A percentile compares a stretch with the other conserved stretches of the same genome.
phyloP scores from a whole-genome alignment of 2,888 invertebrate genomes.

The Diploptera punctata region DNA sequence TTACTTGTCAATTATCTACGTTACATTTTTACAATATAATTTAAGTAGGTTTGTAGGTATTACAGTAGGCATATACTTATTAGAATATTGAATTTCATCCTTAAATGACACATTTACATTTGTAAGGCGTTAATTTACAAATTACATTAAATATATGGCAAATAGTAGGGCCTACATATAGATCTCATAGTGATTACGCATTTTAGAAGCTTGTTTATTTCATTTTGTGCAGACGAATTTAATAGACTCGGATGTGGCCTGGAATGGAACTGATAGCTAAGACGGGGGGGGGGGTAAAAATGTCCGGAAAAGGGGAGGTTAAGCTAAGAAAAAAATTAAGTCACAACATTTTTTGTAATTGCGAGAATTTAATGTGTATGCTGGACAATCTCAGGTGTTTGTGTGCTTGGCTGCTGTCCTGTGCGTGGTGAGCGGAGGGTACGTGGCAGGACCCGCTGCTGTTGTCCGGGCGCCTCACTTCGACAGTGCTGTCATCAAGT shows the following conservation, averaged over 20 bases:
- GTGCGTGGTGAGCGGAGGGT: slow-evolving; percentile 40
- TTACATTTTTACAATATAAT: no score
- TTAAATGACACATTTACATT: no score
- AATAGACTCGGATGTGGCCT: background rate
- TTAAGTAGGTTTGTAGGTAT: no score
- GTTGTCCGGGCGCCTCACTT: slow-evolving; percentile 56
- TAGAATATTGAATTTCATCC: no score
- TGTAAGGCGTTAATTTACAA: no score
- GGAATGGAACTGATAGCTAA: background rate
- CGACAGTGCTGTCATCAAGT: slow-evolving; percentile 61
- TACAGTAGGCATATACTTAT: no score
- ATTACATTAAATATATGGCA: no score
- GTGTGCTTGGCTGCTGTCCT: slow-evolving; percentile 29
- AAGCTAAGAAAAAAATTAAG: background rate
- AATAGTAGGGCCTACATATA: no score
- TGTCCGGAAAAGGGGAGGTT: background rate
- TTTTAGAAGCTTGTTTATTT: no score
- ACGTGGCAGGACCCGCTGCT: slow-evolving; percentile 45
- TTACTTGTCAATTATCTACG: no score
- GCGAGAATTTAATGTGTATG: background rate
- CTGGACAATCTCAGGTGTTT: slow-evolving; percentile 20
- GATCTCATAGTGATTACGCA: no score
- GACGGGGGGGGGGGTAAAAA: background rate
- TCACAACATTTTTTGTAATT: background rate
- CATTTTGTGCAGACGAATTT: background rate